A percentile compares a stretch with the other conserved stretches of the same genome.
These are phyloP conservation scores for Bombyx huttoni DNA, from an alignment of 2,888 invertebrate genomes.

Conservation along the genomic window DNA sequence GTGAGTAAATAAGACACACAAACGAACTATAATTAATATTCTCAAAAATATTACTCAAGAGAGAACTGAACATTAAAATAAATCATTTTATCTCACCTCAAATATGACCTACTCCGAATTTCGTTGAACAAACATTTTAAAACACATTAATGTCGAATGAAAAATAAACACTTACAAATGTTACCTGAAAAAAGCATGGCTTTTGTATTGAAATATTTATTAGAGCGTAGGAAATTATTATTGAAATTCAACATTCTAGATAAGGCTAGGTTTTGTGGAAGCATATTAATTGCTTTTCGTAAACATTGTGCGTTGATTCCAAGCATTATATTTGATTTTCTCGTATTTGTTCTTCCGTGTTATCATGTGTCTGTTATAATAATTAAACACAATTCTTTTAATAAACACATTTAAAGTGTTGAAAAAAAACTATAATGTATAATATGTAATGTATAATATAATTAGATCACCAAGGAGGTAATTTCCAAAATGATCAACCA, in stretches of 20 bases:
- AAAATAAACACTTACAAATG: constrained; percentile 1
- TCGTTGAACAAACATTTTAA: constrained; percentile 4
- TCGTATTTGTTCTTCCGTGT: neutral
- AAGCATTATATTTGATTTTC: neutral
- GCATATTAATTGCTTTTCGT: constrained; percentile 11
- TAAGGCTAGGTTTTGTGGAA: constrained; percentile 14
- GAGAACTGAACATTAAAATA: neutral
- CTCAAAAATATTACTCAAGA: neutral
- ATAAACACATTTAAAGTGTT: neutral
- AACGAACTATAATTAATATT: neutral
- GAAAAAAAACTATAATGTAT: no score
- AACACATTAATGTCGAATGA: constrained; percentile 3
- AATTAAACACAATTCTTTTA: neutral
- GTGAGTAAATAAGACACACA: neutral
- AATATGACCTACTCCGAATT: constrained; percentile 7
- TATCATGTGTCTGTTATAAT: neutral
- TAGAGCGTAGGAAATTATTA: neutral
- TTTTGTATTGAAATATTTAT: neutral
- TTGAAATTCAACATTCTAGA: constrained; percentile 5
- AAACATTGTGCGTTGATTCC: constrained; percentile 9
- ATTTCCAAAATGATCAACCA: no score
- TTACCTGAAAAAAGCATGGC: constrained; percentile 1
- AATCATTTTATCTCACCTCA: constrained; percentile 7
- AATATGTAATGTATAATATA: no score
- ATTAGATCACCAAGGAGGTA: no score